Base-by-base conservation (phyloP, 1,140 invertebrate genomes). In the Procambarus virginalis region DNA sequence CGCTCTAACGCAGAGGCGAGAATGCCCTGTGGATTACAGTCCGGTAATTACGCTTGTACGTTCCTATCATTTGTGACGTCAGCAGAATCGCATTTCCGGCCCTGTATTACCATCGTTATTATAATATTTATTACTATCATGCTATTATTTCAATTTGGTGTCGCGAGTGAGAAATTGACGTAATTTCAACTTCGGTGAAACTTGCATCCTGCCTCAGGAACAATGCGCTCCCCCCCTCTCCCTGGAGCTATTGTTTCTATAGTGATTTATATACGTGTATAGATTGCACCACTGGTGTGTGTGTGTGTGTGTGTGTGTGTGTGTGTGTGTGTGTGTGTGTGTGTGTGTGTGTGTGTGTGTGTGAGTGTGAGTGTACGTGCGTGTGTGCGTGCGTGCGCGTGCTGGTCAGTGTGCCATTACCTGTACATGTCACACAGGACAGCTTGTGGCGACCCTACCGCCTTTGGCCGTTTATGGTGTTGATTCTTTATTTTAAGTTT, bases 1-100 rank as follows among this genome's bases (percentile, higher is more conserved):
- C 84, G 49, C 73, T 34, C 22, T 0, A 60, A 4, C 73, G 34
- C 58, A 85, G 55, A 58, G 84, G 84, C 46, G 84, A 85, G n/a
- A 45, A 58, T 85, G 49, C 73, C 73, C 58, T 6, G 49, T 48
- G 12, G n/a, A 22, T 14, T 51, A 75, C 22, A 14, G 58, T 48
- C 34, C 45, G 14, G 75, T 70, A 85, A 85, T 85, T 82, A 68
- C 80, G 34, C 77, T 68, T 2, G 9, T 68, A 17, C 77, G 58
- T 86, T 86, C 85, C 76, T 86, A 86, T 86, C 85, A 86, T 80
- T 86, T 80, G 48, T 86, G 85, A 86, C 85, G 85, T 86, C 85
- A 86, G 85, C 85, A 86, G 76, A 86, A 86, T 86, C 73, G 85
- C 51, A 80, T 86, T 86, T 86, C 85, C 85, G 85, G 58, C 48